phyloP scores from a whole-genome alignment of 2,113 vertebrate species.

The Bubo scandiacus region DNA sequence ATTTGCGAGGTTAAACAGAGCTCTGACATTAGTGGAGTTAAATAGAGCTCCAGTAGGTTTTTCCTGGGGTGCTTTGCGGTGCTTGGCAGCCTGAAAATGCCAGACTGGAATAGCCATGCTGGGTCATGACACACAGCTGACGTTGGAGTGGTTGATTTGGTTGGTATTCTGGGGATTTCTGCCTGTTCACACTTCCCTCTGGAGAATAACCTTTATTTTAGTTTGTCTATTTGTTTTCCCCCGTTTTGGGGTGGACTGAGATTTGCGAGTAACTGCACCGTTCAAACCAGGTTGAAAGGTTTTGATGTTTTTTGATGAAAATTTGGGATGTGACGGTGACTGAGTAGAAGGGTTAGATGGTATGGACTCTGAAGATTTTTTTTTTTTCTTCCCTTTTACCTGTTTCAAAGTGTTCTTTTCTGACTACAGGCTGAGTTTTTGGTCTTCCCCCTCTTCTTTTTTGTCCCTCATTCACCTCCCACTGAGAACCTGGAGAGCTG shows the following conservation, averaged over 20 bases:
- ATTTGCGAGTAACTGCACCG: background rate
- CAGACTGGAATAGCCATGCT: background rate
- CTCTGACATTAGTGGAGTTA: background rate
- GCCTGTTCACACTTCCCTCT: background rate
- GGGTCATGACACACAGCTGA: background rate
- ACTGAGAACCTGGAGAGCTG: background rate
- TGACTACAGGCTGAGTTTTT: background rate
- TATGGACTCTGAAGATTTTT: background rate
- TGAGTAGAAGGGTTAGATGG: background rate
- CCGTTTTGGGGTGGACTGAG: background rate
- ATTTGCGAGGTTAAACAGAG: background rate
- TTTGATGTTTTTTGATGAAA: background rate
- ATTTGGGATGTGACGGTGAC: background rate
- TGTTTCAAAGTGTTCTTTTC: background rate
- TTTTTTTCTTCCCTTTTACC: background rate
- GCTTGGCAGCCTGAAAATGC: background rate
- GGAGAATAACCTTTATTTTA: background rate
- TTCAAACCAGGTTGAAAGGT: background rate
- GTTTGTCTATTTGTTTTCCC: background rate
- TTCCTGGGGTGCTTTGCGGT: background rate
- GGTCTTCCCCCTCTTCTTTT: background rate
- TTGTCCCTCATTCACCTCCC: background rate
- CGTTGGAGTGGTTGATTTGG: accelerated
- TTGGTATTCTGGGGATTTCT: background rate
- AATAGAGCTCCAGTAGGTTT: background rate